phyloP scores from a whole-genome alignment of 2,113 vertebrate genomes.

The Otolemur garnettii region DNA sequence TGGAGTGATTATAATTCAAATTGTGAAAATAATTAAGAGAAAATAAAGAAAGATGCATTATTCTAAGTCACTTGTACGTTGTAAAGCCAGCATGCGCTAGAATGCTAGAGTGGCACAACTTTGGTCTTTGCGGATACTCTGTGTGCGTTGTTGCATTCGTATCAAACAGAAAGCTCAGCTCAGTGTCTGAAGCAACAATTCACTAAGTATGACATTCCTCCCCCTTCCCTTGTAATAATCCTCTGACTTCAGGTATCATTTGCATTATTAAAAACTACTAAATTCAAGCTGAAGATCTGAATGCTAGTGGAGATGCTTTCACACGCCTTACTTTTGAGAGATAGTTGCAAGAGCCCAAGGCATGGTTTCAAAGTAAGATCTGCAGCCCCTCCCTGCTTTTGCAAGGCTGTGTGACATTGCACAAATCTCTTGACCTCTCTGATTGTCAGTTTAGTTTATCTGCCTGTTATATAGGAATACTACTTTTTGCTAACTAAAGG shows the following conservation, averaged over 20 bases:
- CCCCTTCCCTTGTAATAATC: background rate
- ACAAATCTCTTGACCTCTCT: background rate
- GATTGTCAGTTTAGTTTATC: background rate
- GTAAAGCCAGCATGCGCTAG: background rate
- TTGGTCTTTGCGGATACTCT: background rate
- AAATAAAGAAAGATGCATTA: background rate
- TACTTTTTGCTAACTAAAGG: background rate
- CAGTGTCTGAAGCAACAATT: too few species aligned
- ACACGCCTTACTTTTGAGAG: background rate
- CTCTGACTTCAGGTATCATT: background rate
- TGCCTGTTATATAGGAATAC: background rate
- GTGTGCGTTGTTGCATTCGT: background rate
- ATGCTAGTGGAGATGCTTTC: background rate
- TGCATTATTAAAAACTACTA: background rate
- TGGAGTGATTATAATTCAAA: background rate
- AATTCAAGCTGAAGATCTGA: background rate
- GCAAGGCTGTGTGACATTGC: background rate
- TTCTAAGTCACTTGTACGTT: background rate
- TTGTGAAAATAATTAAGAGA: background rate
- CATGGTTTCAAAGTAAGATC: background rate
- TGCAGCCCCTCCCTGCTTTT: too few species aligned
- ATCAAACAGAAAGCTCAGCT: background rate
- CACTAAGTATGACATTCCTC: rapidly evolving
- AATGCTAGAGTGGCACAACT: background rate
- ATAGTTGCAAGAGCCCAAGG: background rate